Percentiles rank a stretch among this genome's conserved stretches.
Conservation (phyloP, 1,140 invertebrate species). For the Cheumatopsyche charites region DNA sequence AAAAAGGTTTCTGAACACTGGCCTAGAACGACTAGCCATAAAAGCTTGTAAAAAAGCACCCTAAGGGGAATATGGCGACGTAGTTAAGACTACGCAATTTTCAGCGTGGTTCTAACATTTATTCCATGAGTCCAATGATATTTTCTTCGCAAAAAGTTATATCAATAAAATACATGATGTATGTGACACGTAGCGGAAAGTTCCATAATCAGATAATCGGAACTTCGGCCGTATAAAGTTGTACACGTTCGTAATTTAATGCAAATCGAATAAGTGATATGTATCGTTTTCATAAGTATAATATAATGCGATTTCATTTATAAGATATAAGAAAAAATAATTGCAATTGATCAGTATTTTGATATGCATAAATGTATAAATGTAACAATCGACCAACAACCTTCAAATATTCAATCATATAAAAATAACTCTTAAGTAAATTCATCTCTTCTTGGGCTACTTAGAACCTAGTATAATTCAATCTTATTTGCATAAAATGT, state of each 20-base stretch:
- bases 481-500: neutral
- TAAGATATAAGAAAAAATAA: neutral
- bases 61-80: conserved; percentile 11
- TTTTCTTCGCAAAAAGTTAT: too few relatives aligned
- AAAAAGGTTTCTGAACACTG: too few relatives aligned
- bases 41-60: conserved; percentile 18
- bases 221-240: too few relatives aligned
- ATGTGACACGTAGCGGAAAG: too few relatives aligned
- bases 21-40: conserved; percentile 16
- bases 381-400: conserved; percentile 35
- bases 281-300: neutral
- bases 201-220: too few relatives aligned
- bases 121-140: too few relatives aligned
- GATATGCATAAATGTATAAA: conserved; percentile 16
- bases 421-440: conserved; percentile 43
- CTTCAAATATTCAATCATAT: conserved; percentile 39
- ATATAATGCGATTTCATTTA: neutral
- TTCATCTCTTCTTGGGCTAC: conserved; percentile 30
- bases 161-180: too few relatives aligned
- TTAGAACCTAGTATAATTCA: neutral
- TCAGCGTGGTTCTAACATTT: neutral
- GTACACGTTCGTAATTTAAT: too few relatives aligned
- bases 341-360: neutral
- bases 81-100: conserved; percentile 20
- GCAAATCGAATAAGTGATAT: too few relatives aligned